Base-by-base conservation (phyloP, 2,113 vertebrate genomes). In the Onychostoma macrolepis region DNA sequence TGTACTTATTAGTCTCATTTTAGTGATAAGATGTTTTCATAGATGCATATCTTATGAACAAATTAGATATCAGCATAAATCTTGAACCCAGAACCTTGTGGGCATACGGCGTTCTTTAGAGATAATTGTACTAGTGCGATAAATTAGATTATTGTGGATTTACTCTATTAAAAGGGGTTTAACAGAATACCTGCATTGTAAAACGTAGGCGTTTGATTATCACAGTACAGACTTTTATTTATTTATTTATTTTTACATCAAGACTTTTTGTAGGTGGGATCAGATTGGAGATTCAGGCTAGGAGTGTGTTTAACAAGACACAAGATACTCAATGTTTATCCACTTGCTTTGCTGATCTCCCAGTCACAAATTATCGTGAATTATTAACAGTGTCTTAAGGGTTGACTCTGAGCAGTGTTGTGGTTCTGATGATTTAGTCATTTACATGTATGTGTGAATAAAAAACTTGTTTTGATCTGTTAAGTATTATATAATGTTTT, bases 101-200 rank as follows among this genome's bases (percentile, higher is more conserved):
- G 28, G 77, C 30, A 58, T 9, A 5, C 17, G n/a, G 19, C 58
- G 41, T 45, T 75, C 24, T 43, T 75, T 75, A n/a, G 50, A 58
- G 28, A 58, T 80, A 48, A 48, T 17, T 50, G 28, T 4, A 24
- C 28, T 36, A 36, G 48, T 6, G 7, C 38, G 17, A 8, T 80
- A 79, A 79, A 79, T 58, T 38, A 36, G 30, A 58, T 80, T 80
- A 58, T 80, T 58, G 48, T 36, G 50, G 76, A 30, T 79, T 79
- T 53, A 13, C 45, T 53, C n/a, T 58, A 58, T 13, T 80, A 24
- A 56, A 80, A 12, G 8, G 8, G 17, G 50, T 78, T 50, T 78
- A 79, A 56, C 50, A 56, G 50, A 58, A 80, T 80, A 80, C 30
- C 77, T 80, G 15, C 26, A 56, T 28, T 79, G 50, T 58, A 79